Base-by-base conservation (phyloP, 2,888 invertebrate genomes). In the Melinaea menophilus region DNA sequence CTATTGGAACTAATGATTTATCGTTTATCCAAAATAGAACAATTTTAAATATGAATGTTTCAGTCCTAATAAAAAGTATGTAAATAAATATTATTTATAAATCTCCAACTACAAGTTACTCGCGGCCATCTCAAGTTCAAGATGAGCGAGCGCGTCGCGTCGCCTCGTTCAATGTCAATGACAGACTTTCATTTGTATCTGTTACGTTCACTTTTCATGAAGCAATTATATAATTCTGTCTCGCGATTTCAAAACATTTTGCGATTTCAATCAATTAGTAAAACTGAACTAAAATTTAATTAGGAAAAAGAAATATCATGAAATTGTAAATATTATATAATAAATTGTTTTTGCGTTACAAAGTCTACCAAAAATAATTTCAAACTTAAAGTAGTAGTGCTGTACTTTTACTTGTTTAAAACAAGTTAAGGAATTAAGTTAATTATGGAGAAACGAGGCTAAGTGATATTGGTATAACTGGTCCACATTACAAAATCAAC, bases 111-210 rank as follows among this genome's bases (percentile, higher is more conserved):
- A 79, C 78, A 79, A 79, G 72, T 79, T 69, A 80, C 70, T 74
- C 67, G 69, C 73, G 73, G 76, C 69, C 75, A 76, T 70, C 81
- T 76, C 85, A 89, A 89, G 89, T 88, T 88, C 89, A 88, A 88
- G 88, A 88, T 78, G 84, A 86, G 76, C 73, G 73, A 65, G 69
- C 72, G 76, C 73, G 58, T 67, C 79, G 77, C 77, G 74, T 75
- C 78, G 73, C 63, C 59, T 77, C 73, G 76, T 71, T 81, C 82
- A 85, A 85, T 85, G 84, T 85, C 86, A 87, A 82, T 85, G 84
- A 81, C 85, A 70, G 72, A 79, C 85, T 86, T 85, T 88, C 83
- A 65, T 78, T 77, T 62, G 70, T 73, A 77, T 79, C 78, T 79
- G 77, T 72, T 72, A 71, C 69, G 71, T 69, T 70, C 68, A 68